Conservation (phyloP, 2,797 vertebrate species). For the Spondyliosoma cantharus region DNA sequence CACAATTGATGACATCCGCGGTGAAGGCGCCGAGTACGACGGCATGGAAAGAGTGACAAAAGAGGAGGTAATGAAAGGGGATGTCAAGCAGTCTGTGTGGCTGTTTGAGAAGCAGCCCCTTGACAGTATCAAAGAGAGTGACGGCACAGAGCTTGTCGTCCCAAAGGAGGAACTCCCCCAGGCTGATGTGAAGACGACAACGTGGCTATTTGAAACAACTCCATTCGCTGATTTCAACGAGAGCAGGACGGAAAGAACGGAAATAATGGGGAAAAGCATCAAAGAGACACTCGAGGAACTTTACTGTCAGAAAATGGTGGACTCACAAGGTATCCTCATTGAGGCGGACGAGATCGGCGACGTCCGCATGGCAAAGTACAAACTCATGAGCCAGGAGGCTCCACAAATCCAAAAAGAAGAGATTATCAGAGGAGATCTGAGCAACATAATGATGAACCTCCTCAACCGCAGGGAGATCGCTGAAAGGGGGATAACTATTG, state of each 20-base stretch:
- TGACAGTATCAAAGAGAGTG: slow-evolving; percentile 87
- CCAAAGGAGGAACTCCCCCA: slow-evolving; percentile 89
- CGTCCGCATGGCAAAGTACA: slow-evolving; percentile 94
- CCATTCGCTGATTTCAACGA: slow-evolving; percentile 90
- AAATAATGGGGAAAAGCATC: slow-evolving; percentile 92
- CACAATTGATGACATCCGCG: slow-evolving; percentile 89
- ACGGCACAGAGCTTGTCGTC: slow-evolving; percentile 74
- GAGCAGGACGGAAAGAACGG: slow-evolving; percentile 83
- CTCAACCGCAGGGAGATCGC: slow-evolving; percentile 85
- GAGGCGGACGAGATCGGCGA: slow-evolving; percentile 93
- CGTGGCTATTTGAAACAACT: slow-evolving; percentile 94
- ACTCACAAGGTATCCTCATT: slow-evolving; percentile 91
- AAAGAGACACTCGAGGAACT: slow-evolving; percentile 91
- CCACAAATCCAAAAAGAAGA: slow-evolving; percentile 93
- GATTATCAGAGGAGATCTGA: slow-evolving; percentile 89
- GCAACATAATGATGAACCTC: slow-evolving; percentile 92
- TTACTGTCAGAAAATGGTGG: slow-evolving; percentile 90
- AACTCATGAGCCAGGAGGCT: slow-evolving; percentile 89
- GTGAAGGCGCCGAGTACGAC: slow-evolving; percentile 85
- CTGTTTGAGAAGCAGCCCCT: slow-evolving; percentile 93
- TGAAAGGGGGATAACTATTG: slow-evolving; percentile 85
- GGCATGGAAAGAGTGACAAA: slow-evolving; percentile 89
- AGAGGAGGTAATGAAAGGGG: slow-evolving; percentile 92
- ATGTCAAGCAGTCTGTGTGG: slow-evolving; percentile 94
- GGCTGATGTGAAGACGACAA: slow-evolving; percentile 92